These are phyloP conservation scores for Trichogramma pretiosum DNA, from an alignment of 1,140 invertebrate species.

Conservation along the genomic window DNA sequence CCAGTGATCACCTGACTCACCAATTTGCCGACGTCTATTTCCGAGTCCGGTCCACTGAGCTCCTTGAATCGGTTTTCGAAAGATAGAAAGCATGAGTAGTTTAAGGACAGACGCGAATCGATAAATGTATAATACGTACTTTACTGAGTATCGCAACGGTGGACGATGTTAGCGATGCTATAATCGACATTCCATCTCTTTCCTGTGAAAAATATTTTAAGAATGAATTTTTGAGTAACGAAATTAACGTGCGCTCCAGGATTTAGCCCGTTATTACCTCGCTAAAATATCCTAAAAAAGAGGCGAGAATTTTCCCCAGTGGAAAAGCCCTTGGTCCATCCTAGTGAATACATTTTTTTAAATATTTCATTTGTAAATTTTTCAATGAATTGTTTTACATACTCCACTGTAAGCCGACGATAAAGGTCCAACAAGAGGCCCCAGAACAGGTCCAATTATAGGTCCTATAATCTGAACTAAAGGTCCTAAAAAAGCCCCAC, in stretches of 20 bases:
- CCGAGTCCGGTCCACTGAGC: constrained; percentile 20
- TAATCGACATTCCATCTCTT: constrained; percentile 27
- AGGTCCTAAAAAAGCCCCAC: constrained; percentile 29
- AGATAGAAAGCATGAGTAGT: neutral
- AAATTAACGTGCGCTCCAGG: constrained; percentile 1
- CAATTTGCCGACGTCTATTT: constrained; percentile 29
- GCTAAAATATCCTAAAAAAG: constrained; percentile 27
- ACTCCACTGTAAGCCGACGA: constrained; percentile 31
- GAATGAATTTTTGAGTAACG: no score
- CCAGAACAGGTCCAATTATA: constrained; percentile 31
- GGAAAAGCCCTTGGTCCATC: constrained; percentile 29
- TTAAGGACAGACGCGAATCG: neutral
- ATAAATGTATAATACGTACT: constrained; percentile 25
- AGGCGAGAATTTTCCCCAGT: constrained; percentile 20
- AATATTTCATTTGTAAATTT: no score
- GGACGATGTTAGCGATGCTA: constrained; percentile 30
- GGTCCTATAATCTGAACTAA: constrained; percentile 29
- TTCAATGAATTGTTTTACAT: no score
- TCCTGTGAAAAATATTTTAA: constrained; percentile 31
- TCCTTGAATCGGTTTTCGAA: no score
- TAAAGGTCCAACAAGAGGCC: constrained; percentile 31
- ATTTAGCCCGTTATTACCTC: no score
- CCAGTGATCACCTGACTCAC: constrained; percentile 31
- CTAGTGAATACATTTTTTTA: no score
- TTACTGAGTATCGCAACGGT: constrained; percentile 31